These are phyloP conservation scores for Parasteatoda lunata DNA, from an alignment of 2,888 invertebrate genomes.

Conservation along the genomic window DNA sequence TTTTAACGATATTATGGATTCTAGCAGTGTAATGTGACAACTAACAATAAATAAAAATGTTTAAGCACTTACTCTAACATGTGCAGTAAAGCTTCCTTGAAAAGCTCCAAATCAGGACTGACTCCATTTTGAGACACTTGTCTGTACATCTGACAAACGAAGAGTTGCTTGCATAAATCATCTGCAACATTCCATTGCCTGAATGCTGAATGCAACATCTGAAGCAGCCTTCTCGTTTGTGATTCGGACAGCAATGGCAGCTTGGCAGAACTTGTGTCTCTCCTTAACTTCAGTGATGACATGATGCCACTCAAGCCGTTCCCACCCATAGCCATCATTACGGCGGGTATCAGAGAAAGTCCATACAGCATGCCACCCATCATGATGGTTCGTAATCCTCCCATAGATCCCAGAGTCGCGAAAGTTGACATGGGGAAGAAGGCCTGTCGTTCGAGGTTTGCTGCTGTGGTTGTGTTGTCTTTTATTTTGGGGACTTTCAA, in stretches of 20 bases:
- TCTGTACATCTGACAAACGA: slow-evolving; percentile 67
- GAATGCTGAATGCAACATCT: slow-evolving; percentile 63
- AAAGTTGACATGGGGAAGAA: slow-evolving; percentile 23
- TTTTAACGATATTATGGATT: too few species aligned
- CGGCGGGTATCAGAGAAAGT: slow-evolving; percentile 54
- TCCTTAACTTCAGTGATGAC: slow-evolving; percentile 37
- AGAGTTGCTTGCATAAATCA: slow-evolving; percentile 59
- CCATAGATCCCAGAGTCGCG: slow-evolving; percentile 31
- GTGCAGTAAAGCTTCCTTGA: slow-evolving; percentile 60
- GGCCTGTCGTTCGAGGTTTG: slow-evolving; percentile 2
- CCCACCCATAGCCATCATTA: slow-evolving; percentile 49
- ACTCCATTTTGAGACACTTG: slow-evolving; percentile 63
- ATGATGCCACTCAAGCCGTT: slow-evolving; percentile 46
- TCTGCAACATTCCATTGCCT: slow-evolving; percentile 60
- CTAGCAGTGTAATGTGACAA: too few species aligned
- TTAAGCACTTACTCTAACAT: slow-evolving; percentile 61
- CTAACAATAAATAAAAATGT: background rate
- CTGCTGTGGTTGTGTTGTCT: slow-evolving; percentile 41
- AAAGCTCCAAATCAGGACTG: slow-evolving; percentile 62
- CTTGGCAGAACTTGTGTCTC: slow-evolving; percentile 58
- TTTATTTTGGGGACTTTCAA: slow-evolving; percentile 11
- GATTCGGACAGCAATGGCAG: slow-evolving; percentile 49
- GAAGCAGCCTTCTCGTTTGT: slow-evolving; percentile 47
- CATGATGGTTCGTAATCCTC: slow-evolving; percentile 56
- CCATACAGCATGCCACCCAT: slow-evolving; percentile 68